phyloP scores from a whole-genome alignment of 2,797 vertebrate genomes.

The Agapornis canus region DNA sequence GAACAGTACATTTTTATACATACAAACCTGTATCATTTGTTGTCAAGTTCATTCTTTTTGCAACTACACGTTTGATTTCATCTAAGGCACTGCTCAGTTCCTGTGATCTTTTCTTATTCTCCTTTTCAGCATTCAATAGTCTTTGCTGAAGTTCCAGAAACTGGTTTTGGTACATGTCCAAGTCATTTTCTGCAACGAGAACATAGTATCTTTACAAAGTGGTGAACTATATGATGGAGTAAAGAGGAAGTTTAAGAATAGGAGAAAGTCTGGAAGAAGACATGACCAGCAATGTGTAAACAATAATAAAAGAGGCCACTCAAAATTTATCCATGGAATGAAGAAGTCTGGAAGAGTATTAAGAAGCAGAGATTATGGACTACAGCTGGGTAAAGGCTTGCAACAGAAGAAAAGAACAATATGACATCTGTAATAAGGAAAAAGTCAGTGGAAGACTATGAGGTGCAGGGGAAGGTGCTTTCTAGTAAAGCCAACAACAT shows the following conservation, averaged over 20 bases:
- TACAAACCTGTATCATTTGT: slow-evolving; percentile 43
- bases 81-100: slow-evolving; percentile 59
- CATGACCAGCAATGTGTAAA: not conserved
- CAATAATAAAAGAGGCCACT: not conserved
- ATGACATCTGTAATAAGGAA: not conserved
- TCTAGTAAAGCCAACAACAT: not conserved
- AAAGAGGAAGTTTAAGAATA: not conserved
- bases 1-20: not conserved
- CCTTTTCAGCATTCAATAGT: slow-evolving; percentile 64
- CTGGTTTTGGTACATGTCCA: slow-evolving; percentile 53
- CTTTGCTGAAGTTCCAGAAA: slow-evolving; percentile 71
- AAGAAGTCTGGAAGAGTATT: not conserved
- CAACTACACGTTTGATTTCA: slow-evolving; percentile 53
- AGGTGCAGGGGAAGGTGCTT: not conserved
- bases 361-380: not conserved
- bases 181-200: slow-evolving; percentile 68
- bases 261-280: not conserved
- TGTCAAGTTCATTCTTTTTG: not conserved
- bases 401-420: not conserved
- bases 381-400: not conserved
- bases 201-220: not conserved
- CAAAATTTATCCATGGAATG: not conserved
- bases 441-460: not conserved
- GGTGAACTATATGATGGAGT: not conserved
- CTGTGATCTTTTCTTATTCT: slow-evolving; percentile 40